phyloP scores from a whole-genome alignment of 1,140 invertebrate species.

The Apis dorsata region DNA sequence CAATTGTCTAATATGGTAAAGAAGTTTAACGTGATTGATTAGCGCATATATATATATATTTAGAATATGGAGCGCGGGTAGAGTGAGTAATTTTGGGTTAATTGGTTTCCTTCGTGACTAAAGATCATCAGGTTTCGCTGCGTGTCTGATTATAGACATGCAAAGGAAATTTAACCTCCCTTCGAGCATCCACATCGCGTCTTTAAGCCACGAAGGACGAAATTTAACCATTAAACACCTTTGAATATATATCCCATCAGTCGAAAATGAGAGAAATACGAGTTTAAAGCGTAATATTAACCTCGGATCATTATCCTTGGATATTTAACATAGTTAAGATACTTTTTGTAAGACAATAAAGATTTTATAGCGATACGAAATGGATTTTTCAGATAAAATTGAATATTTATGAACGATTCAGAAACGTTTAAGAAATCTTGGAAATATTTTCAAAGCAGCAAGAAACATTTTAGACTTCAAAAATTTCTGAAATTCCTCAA shows the following conservation, averaged over 20 bases:
- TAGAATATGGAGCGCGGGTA: not conserved
- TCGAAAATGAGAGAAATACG: not conserved
- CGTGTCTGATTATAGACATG: not conserved
- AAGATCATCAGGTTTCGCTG: not conserved
- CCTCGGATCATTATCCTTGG: no score
- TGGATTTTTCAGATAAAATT: no score
- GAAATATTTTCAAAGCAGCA: no score
- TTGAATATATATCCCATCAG: not conserved
- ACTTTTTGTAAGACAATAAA: no score
- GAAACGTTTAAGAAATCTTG: no score
- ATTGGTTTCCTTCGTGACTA: conserved; percentile 13
- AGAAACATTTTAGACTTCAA: no score
- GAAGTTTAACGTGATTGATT: not conserved
- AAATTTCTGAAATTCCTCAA: no score
- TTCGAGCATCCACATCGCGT: no score
- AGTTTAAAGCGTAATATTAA: no score
- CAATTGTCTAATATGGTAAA: not conserved
- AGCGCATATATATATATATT: not conserved
- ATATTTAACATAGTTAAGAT: no score
- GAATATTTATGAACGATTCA: no score
- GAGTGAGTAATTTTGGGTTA: not conserved
- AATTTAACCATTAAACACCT: not conserved
- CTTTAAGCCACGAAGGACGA: not conserved
- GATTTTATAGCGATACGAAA: no score
- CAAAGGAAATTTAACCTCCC: not conserved